phyloP scores from a whole-genome alignment of 1,140 invertebrate species.

The Littorina saxatilis region DNA sequence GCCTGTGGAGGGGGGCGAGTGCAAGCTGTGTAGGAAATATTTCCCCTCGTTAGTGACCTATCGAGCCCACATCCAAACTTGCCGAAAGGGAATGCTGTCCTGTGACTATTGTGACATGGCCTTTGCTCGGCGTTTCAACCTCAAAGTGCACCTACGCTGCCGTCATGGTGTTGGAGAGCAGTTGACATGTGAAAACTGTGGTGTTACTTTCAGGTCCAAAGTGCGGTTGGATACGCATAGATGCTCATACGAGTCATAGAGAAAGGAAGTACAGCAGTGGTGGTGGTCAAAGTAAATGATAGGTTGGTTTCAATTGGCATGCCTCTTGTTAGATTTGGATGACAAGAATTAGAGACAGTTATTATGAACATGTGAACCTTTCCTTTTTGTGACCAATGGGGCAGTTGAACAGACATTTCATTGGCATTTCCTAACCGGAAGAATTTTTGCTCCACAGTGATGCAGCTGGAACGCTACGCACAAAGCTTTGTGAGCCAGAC shows the following conservation, averaged over 20 bases:
- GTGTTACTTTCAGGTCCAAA: slow-evolving; percentile 25
- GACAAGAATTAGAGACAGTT: background rate
- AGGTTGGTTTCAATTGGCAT: background rate
- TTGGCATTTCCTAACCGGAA: background rate
- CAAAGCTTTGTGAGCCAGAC: slow-evolving; percentile 4
- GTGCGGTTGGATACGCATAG: slow-evolving; percentile 23
- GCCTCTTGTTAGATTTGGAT: background rate
- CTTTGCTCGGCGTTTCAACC: slow-evolving; percentile 40
- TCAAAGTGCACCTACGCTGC: slow-evolving; percentile 40
- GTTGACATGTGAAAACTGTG: slow-evolving; percentile 16
- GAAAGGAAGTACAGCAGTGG: background rate
- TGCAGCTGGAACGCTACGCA: slow-evolving; percentile 9
- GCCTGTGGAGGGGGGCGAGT: background rate
- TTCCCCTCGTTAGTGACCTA: background rate
- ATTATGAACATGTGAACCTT: background rate
- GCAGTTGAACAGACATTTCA: background rate
- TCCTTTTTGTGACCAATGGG: background rate
- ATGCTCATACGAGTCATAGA: slow-evolving; percentile 23
- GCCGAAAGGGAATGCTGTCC: slow-evolving; percentile 1
- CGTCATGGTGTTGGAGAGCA: slow-evolving; percentile 43
- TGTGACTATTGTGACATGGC: slow-evolving; percentile 40
- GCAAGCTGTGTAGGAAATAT: background rate
- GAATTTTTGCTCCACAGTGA: slow-evolving; percentile 23
- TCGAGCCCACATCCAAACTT: background rate
- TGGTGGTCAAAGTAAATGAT: background rate